Conservation (phyloP, 2,888 invertebrate genomes). For the Neria commutata region DNA sequence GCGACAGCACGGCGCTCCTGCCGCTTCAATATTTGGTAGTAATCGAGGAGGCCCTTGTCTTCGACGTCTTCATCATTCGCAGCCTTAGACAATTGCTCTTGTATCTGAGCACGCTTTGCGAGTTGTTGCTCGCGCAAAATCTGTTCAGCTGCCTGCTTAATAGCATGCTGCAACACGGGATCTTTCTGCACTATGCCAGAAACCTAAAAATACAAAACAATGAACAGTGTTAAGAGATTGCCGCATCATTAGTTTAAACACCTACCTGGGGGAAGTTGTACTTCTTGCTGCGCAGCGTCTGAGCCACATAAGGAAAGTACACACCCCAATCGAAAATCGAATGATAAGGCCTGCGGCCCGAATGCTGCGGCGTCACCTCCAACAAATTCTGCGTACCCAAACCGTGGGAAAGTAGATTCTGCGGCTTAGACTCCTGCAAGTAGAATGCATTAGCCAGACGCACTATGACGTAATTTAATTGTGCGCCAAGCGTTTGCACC, state of each 20-base stretch:
- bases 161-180: constrained; percentile 72
- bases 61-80: constrained; percentile 25
- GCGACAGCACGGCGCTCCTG: constrained; percentile 72
- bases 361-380: constrained; percentile 66
- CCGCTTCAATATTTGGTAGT: constrained; percentile 65
- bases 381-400: constrained; percentile 66
- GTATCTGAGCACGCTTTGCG: constrained; percentile 34
- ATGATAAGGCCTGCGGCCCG: constrained; percentile 66
- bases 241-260: constrained; percentile 22
- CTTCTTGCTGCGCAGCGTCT: constrained; percentile 70
- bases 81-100: background rate
- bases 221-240: background rate
- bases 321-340: constrained; percentile 66
- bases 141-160: constrained; percentile 73
- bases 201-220: constrained; percentile 41
- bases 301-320: constrained; percentile 70
- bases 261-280: constrained; percentile 74
- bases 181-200: constrained; percentile 67
- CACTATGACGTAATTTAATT: constrained; percentile 24
- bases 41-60: constrained; percentile 45
- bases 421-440: constrained; percentile 52
- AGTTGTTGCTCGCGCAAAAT: constrained; percentile 62
- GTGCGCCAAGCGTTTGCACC: constrained; percentile 1
- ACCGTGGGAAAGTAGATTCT: constrained; percentile 51
- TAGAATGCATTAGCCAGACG: constrained; percentile 17